Evolutionary conservation across 2,113 vertebrate genomes (phyloP).

Genomic region (Pipa parva): DNA sequence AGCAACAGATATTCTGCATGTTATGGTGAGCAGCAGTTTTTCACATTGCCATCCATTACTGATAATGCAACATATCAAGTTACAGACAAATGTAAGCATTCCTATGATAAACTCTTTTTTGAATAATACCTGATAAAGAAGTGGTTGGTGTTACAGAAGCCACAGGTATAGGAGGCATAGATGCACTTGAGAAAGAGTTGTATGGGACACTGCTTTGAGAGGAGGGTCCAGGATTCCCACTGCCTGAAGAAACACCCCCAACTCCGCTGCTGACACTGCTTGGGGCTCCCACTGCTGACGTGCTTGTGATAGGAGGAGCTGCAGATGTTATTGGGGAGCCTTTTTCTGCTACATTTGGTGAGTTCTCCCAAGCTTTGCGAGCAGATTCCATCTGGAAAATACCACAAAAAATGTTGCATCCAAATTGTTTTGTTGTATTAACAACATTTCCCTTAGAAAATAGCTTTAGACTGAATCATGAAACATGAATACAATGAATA

Average conservation of each 20-base stretch:
- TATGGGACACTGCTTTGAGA: slow-evolving; percentile 74
- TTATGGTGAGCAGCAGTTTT: no score
- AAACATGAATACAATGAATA: no score
- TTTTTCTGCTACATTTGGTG: slow-evolving; percentile 87
- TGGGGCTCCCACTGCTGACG: slow-evolving; percentile 28
- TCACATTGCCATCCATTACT: no score
- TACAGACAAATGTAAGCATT: no score
- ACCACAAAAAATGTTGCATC: no score
- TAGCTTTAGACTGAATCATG: no score
- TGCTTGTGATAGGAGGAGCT: slow-evolving; percentile 77
- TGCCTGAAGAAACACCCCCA: slow-evolving; percentile 43
- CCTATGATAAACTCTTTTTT: no score
- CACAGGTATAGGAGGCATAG: slow-evolving; percentile 92
- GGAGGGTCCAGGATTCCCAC: slow-evolving; percentile 52
- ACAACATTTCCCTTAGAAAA: no score
- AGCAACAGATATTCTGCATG: no score
- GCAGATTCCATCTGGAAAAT: slow-evolving; percentile 91
- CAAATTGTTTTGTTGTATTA: no score
- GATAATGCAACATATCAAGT: no score
- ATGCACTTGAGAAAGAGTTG: slow-evolving; percentile 89
- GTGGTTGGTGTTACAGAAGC: slow-evolving; percentile 95
- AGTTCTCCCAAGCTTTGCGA: slow-evolving; percentile 97
- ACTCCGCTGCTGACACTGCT: slow-evolving; percentile 14
- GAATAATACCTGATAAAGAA: slow-evolving; percentile 82
- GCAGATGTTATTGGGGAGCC: slow-evolving; percentile 84